Base-by-base conservation (phyloP, 1,140 invertebrate species). In the Drosophila orosa region DNA sequence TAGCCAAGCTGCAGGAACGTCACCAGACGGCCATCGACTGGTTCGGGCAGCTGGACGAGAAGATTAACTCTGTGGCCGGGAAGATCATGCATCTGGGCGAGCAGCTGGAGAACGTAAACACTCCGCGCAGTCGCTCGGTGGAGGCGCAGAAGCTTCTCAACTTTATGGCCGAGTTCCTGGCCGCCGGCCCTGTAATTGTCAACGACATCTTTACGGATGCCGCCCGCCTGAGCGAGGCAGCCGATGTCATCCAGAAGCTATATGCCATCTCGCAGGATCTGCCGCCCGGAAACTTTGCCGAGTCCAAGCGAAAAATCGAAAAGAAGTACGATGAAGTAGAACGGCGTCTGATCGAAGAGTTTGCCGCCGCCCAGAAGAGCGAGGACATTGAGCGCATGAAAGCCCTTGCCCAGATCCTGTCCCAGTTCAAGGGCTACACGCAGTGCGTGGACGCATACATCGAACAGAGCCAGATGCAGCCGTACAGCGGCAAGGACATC, bases 171-270 rank as follows among this genome's bases (percentile, higher is more conserved):
- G 98, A 99, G 91, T 99, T 99, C 92, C 92, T 99, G 2, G 95
- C 95, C 48, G 95, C 97, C 66, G 97, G 97, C 19, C 96, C 97
- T 22, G 83, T 85, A 0, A 93, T 98, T 3, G 95, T 96, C 10
- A 97, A 97, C 78, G 95, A 96, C 54, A 94, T 99, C 25, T 98
- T 99, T 81, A 96, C 95, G 69, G 97, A 99, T 93, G 95, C 96
- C 73, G 94, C 94, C 63, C 95, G 96, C 95, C 92, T 99, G 37
- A 96, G 97, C 92, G 97, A 99, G 93, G 98, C 98, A 39, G 99
- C 99, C n/a, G 98, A 99, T 94, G 95, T 99, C 4, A 99, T 99
- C 83, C 98, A 99, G 92, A 99, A 99, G 91, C 93, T 99, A 6
- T 96, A 98, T 91, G 94, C 98, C 8, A 99, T 99, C 80, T 95